A percentile compares a stretch with the other conserved stretches of the same genome.
Evolutionary conservation across 2,888 invertebrate genomes (phyloP).

Genomic region (Nymphalis urticae): DNA sequence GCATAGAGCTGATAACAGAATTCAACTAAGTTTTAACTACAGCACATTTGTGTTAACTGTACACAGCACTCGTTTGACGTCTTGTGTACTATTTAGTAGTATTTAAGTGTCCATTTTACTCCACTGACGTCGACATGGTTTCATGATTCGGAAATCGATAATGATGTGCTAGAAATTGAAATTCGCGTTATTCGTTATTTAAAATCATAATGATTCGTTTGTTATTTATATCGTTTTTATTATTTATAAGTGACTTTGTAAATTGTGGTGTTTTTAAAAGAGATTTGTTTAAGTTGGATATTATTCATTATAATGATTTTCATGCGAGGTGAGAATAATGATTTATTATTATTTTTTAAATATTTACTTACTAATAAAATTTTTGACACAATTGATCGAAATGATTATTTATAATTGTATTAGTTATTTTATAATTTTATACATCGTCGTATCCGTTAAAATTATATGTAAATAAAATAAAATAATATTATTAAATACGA

Average conservation of each 20-base stretch:
- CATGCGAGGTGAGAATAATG: constrained; percentile 71
- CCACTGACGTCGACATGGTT: constrained; percentile 27
- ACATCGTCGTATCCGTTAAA: no score
- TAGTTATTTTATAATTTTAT: no score
- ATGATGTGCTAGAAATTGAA: constrained; percentile 20
- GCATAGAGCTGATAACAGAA: not conserved
- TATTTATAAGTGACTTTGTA: constrained; percentile 17
- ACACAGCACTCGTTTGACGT: constrained; percentile 2
- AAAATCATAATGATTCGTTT: constrained; percentile 10
- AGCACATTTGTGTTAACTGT: constrained; percentile 8
- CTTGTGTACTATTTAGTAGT: constrained; percentile 33
- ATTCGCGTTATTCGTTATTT: not conserved
- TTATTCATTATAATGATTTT: constrained; percentile 82
- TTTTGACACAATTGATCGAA: no score
- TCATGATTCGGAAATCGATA: constrained; percentile 4
- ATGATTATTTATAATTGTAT: no score
- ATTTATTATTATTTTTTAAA: not conserved
- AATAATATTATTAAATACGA: no score
- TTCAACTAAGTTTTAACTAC: not conserved
- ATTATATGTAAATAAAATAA: no score
- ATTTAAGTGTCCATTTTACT: constrained; percentile 28
- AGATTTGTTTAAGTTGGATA: constrained; percentile 73
- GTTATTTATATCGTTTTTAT: constrained; percentile 4
- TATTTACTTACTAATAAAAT: no score
- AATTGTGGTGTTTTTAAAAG: constrained; percentile 28